Evolutionary conservation across 1,140 invertebrate genomes (phyloP), one percentile per base, ranked within the genome.

Genomic region (Aphelinus atriplicis): DNA sequence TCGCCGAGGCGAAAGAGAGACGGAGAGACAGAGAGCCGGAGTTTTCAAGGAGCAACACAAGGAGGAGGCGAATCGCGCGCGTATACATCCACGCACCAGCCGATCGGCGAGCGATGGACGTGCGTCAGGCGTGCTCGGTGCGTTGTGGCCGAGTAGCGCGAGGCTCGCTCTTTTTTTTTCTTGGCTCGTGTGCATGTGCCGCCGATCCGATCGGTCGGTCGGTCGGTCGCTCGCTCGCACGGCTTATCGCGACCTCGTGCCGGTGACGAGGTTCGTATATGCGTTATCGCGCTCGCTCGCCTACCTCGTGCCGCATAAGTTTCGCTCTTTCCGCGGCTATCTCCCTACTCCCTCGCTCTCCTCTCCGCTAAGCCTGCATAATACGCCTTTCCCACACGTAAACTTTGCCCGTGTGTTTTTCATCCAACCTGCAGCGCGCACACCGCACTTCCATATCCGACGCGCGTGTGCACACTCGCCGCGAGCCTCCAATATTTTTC

Each of bases 261-360:
- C 60, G 56, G 65, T 57, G 65, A 57, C 48, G 65, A 58, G 66
- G 53, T 46, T 48, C 55, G 43, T 26, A 26, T 26, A 26, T 45
- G 65, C 66, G 66, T 68, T 68, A 68, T 68, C 66, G 64, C 26
- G 26, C 26, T 26, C 26, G 26, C 3, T 7, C 7, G 64, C 50
- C 56, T 57, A 57, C 56, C 56, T 57, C 26, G 26, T 26, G 7
- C 55, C 60, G n/a, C 45, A 53, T 65, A 51, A 58, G 5, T 58
- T 60, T 58, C 26, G 26, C 26, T 26, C 63, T 10, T 48, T 9
- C 47, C 0, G 7, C 3, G 26, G 2, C 26, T 61, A n/a, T 61
- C 58, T 61, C 58, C 7, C 58, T 42, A 26, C 58, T 45, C 58
- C 45, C 26, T 71, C 75, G 51, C 56, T 53, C 71, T 78, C 76